A percentile compares a stretch with the other conserved stretches of the same genome.
Evolutionary conservation across 2,888 invertebrate genomes (phyloP).

Genomic region (Strigamia crassipes): DNA sequence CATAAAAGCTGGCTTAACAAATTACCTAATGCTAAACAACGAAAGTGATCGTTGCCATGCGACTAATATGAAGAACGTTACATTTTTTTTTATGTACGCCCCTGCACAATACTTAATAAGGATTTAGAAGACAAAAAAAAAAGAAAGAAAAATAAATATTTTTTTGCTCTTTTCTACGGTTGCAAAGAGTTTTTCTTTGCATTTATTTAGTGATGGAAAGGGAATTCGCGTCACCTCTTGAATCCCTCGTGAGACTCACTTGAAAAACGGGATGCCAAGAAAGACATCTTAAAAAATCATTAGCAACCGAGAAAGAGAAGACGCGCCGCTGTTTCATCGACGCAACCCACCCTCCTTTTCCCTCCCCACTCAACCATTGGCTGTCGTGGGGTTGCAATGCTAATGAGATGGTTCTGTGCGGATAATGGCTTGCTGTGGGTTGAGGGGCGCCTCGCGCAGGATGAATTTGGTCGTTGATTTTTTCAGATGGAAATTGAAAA

Average conservation of each 20-base stretch:
- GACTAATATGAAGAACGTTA: background rate
- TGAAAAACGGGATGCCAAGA: conserved; percentile 18
- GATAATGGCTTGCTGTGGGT: conserved; percentile 26
- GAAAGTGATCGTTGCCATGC: background rate
- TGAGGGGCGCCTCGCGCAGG: conserved; percentile 5
- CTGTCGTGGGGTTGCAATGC: conserved; percentile 18
- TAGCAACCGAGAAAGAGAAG: conserved; percentile 21
- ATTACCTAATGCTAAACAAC: background rate
- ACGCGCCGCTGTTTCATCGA: conserved; percentile 17
- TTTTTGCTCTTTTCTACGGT: background rate
- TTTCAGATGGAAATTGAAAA: conserved; percentile 6
- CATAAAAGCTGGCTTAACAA: conserved; percentile 11
- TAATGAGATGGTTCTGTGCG: conserved; percentile 27
- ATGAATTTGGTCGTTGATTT: conserved; percentile 23
- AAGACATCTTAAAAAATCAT: conserved; percentile 30
- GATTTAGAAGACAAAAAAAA: background rate
- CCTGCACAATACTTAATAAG: background rate
- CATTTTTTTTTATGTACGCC: background rate
- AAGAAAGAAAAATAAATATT: background rate
- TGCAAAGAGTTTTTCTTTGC: background rate
- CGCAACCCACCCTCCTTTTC: background rate
- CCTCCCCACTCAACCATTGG: conserved; percentile 8
- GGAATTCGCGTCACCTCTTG: background rate
- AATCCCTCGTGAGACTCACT: conserved; percentile 7
- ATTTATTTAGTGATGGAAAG: background rate